phyloP scores from a whole-genome alignment of 1,140 invertebrate genomes.

The Lycorma delicatula region DNA sequence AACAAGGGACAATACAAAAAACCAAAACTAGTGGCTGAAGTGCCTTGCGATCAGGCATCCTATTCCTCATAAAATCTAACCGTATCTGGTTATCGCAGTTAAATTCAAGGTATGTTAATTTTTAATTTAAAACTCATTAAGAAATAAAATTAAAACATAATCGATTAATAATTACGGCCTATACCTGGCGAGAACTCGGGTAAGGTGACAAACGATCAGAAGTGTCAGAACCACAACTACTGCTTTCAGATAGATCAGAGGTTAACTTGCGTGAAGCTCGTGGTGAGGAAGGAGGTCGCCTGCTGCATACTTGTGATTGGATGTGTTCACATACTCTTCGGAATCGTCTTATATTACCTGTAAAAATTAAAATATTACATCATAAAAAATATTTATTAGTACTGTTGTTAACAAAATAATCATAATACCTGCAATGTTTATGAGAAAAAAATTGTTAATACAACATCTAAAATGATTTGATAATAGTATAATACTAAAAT shows the following conservation, averaged over 20 bases:
- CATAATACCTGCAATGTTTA: not conserved
- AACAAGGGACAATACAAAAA: too few relatives aligned
- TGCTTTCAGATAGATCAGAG: constrained; percentile 65
- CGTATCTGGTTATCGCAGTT: too few relatives aligned
- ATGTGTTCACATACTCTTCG: constrained; percentile 93
- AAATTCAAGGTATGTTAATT: too few relatives aligned
- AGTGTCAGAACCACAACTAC: constrained; percentile 72
- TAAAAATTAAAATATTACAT: constrained; percentile 24
- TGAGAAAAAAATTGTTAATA: too few relatives aligned
- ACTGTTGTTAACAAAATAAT: not conserved
- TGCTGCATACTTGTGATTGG: constrained; percentile 74
- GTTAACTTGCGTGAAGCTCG: constrained; percentile 56
- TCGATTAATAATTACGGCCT: too few relatives aligned
- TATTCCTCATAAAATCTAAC: too few relatives aligned
- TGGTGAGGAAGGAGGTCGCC: constrained; percentile 61
- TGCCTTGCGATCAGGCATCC: too few relatives aligned
- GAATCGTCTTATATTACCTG: constrained; percentile 90
- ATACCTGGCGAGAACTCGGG: constrained; percentile 47
- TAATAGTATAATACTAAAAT: constrained; percentile 8
- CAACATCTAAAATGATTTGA: not conserved
- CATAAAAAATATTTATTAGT: too few relatives aligned
- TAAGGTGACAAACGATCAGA: constrained; percentile 62
- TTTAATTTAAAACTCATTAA: too few relatives aligned
- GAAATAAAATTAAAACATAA: too few relatives aligned
- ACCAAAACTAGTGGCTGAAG: too few relatives aligned